These are phyloP conservation scores for Cyclina sinensis DNA, from an alignment of 1,140 invertebrate species.

Conservation along the genomic window DNA sequence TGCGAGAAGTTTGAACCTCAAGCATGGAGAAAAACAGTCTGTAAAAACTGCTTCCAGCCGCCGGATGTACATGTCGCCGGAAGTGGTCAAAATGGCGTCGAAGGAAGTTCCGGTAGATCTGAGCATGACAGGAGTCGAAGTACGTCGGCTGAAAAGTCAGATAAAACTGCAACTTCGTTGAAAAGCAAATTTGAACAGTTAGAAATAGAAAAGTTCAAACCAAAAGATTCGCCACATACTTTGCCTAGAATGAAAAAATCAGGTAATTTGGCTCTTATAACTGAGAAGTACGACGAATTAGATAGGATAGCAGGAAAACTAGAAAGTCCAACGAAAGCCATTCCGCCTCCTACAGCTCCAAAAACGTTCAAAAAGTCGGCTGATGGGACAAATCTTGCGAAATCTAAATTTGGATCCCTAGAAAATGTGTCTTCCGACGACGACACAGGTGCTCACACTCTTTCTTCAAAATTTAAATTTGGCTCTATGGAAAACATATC, in stretches of 20 bases:
- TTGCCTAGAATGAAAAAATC: slow-evolving; percentile 39
- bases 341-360: slow-evolving; percentile 41
- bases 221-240: slow-evolving; percentile 29
- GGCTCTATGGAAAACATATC: slow-evolving; percentile 65
- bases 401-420: slow-evolving; percentile 60
- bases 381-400: not conserved
- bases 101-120: slow-evolving; percentile 1
- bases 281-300: slow-evolving; percentile 47
- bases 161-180: slow-evolving; percentile 36
- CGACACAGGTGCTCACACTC: not conserved
- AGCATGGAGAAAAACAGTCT: slow-evolving; percentile 84
- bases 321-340: slow-evolving; percentile 33
- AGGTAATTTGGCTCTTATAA: slow-evolving; percentile 11
- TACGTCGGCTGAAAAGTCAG: slow-evolving; percentile 40
- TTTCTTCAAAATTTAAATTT: slow-evolving; percentile 52
- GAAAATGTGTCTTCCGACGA: slow-evolving; percentile 39
- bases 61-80: slow-evolving; percentile 76
- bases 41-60: slow-evolving; percentile 85
- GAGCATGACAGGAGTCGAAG: slow-evolving; percentile 28
- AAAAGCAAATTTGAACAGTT: slow-evolving; percentile 69
- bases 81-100: slow-evolving; percentile 15
- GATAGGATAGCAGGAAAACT: slow-evolving; percentile 36
- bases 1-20: slow-evolving; percentile 85
- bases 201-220: slow-evolving; percentile 53
- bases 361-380: slow-evolving; percentile 34